Evolutionary conservation across 2,797 vertebrate species (phyloP).

Genomic region (Pangasius sanitwongsei): DNA sequence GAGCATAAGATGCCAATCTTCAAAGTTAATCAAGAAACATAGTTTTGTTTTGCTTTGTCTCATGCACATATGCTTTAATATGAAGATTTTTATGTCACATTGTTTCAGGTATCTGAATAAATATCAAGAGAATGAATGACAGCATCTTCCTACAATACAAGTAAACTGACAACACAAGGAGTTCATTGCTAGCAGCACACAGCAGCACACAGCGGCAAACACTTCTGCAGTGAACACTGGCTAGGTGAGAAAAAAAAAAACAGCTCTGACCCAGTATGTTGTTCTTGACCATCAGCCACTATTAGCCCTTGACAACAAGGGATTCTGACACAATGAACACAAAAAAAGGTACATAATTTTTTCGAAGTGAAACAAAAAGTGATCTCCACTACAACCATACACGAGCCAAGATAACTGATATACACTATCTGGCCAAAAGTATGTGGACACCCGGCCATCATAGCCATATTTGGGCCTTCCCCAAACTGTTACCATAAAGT

Average conservation of each 20-base stretch:
- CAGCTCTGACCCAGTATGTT: too few relatives aligned
- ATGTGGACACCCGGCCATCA: too few relatives aligned
- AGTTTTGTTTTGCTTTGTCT: conserved; percentile 12
- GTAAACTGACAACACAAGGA: neutral
- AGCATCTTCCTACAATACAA: too few relatives aligned
- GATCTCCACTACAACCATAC: neutral
- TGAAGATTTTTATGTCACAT: neutral
- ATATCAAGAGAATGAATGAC: neutral
- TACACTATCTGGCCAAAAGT: too few relatives aligned
- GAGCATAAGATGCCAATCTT: conserved; percentile 1
- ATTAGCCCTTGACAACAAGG: too few relatives aligned
- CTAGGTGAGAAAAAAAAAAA: too few relatives aligned
- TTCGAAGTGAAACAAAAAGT: neutral
- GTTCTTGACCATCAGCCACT: too few relatives aligned
- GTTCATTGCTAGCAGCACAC: neutral
- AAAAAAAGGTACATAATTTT: neutral
- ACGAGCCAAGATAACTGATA: neutral
- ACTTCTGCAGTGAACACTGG: neutral
- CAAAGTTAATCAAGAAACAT: conserved; percentile 6
- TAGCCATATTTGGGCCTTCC: too few relatives aligned
- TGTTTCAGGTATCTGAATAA: neutral
- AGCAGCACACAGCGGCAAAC: neutral
- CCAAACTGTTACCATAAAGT: too few relatives aligned
- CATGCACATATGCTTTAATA: neutral
- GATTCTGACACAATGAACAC: neutral